phyloP scores from a whole-genome alignment of 2,888 invertebrate genomes.

The Nematopogon swammerdamellus region DNA sequence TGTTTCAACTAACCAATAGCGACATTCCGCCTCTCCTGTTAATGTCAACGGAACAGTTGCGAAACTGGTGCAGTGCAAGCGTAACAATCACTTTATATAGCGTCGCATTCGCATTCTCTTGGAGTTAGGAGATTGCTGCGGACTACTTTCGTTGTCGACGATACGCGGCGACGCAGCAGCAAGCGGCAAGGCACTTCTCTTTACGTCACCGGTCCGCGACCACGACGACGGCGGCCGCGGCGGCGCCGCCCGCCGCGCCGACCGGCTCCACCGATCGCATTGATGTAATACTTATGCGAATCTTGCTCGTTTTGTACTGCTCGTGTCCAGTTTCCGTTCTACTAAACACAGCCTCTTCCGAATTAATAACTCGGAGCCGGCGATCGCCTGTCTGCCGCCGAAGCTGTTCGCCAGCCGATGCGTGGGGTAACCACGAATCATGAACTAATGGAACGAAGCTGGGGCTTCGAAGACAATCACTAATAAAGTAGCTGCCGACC shows the following conservation, averaged over 20 bases:
- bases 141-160: background rate
- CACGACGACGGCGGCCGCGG: too few species aligned
- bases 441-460: too few species aligned
- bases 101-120: background rate
- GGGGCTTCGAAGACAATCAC: too few species aligned
- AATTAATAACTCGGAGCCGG: background rate
- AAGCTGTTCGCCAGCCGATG: too few species aligned
- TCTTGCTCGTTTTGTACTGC: background rate
- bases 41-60: background rate
- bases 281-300: background rate
- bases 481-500: too few species aligned
- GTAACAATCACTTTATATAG: background rate
- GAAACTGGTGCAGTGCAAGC: background rate
- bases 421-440: background rate
- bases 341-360: background rate
- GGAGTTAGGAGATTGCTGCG: background rate
- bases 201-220: background rate
- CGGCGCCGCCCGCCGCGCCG: too few species aligned
- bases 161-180: background rate
- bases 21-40: background rate
- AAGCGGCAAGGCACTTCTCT: background rate
- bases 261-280: background rate
- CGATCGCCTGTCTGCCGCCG: background rate
- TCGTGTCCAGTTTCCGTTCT: background rate
- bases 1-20: background rate